Base-by-base conservation (phyloP, 2,888 invertebrate species). In the Calliphora vomitoria region DNA sequence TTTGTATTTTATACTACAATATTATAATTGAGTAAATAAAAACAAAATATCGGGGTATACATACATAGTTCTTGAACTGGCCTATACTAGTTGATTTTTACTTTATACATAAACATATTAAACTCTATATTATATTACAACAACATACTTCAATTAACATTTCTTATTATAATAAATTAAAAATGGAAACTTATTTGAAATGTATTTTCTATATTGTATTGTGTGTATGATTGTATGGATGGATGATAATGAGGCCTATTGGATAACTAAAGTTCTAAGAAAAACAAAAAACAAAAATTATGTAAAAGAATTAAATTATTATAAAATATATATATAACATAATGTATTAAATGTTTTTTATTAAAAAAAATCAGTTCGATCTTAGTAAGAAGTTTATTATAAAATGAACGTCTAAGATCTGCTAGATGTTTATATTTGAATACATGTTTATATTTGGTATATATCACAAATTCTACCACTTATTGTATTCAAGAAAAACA, bases 281-380 rank as follows among this genome's bases (percentile, higher is more conserved):
- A 38, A 64, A 8, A 15, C 1, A 55, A 71, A 8, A 71, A 35
- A 71, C 25, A 25, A 25, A n/a, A 71, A 31, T 11, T 1, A 55
- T 55, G n/a, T 71, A 50, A 71, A 53, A 71, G 35, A 69, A 69
- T 20, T n/a, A 31, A 47, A 69, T 47, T 31, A 69, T 25, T 69
- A 50, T 69, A 25, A 69, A 72, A 35, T 72, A 72, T 38, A 58
- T 38, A 25, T 18, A 64, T 18, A 64, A 11, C 38, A n/a, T 18
- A 18, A 38, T 44, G 1, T 11, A 64, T 25, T 8, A 31, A 60
- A 60, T 60, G 10, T 11, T 38, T 64, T n/a, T 38, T 64, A 64
- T 64, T 64, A 38, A 38, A 25, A 11, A 1, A 44, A 13, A 11
- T 13, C 11, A 44, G 13, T 0, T 35, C 35, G 13, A 44, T 44